Percentiles rank a stretch among this genome's conserved stretches.
phyloP scores from a whole-genome alignment of 2,797 vertebrate genomes.

The Darevskia nairensis region DNA sequence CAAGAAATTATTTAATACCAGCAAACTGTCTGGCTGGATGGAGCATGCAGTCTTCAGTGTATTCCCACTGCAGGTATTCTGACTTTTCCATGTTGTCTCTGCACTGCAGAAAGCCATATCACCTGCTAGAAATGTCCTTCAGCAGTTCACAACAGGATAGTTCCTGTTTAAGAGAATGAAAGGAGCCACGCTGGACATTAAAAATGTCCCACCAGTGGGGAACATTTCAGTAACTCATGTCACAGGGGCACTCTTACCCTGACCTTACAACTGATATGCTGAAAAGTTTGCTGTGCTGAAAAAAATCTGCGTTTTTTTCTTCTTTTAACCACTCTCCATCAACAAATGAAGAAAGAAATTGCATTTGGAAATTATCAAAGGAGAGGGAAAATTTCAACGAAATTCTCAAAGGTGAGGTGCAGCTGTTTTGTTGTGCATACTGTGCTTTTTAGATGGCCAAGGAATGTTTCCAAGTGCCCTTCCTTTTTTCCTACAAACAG shows the following conservation, averaged over 20 bases:
- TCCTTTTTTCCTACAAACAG: too few species aligned
- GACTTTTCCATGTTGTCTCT: not conserved
- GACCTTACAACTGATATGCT: not conserved
- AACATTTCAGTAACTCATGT: not conserved
- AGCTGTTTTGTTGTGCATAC: too few species aligned
- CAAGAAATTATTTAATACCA: constrained; percentile 14
- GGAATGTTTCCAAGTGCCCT: too few species aligned
- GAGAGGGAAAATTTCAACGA: too few species aligned
- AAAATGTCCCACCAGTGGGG: not conserved
- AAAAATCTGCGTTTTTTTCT: too few species aligned
- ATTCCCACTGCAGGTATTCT: not conserved
- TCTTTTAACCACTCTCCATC: not conserved
- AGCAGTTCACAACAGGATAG: not conserved
- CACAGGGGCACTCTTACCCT: not conserved
- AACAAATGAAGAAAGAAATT: too few species aligned
- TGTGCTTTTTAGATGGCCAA: too few species aligned
- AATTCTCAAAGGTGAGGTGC: too few species aligned
- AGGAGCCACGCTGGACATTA: not conserved
- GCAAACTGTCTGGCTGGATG: not conserved
- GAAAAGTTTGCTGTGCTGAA: too few species aligned
- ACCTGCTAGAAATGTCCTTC: not conserved
- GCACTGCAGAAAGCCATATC: not conserved
- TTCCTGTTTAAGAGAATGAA: not conserved
- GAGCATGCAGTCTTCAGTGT: not conserved
- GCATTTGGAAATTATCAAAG: too few species aligned